These are phyloP conservation scores for Hydrophis major DNA, from an alignment of 2,797 vertebrate species.

Conservation along the genomic window DNA sequence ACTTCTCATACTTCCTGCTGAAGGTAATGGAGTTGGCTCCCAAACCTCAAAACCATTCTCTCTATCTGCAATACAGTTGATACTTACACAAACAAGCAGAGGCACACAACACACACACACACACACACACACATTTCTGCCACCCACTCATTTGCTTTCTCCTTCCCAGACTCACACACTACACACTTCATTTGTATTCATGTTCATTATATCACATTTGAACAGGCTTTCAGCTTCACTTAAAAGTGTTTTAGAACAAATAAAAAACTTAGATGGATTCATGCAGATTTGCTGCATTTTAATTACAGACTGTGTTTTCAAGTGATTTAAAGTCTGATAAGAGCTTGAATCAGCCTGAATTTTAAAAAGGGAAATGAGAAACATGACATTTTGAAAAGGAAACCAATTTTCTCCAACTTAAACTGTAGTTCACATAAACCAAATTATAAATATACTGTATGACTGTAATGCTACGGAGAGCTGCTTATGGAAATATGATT, in stretches of 20 bases:
- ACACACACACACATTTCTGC: neutral
- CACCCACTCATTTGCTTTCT: slow-evolving; percentile 18
- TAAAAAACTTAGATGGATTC: slow-evolving; percentile 67
- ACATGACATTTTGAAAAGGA: slow-evolving; percentile 78
- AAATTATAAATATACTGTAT: slow-evolving; percentile 72
- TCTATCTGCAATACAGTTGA: neutral
- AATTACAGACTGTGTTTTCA: slow-evolving; percentile 70
- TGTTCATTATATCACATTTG: slow-evolving; percentile 46
- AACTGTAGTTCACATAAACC: slow-evolving; percentile 74
- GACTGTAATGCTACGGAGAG: slow-evolving; percentile 68
- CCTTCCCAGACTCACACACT: neutral
- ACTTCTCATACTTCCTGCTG: neutral
- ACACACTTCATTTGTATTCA: slow-evolving; percentile 23
- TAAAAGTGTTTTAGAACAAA: slow-evolving; percentile 70
- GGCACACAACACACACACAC: neutral
- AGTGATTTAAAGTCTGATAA: slow-evolving; percentile 72
- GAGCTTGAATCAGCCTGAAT: slow-evolving; percentile 65
- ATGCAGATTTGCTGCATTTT: slow-evolving; percentile 69
- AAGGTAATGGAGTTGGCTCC: neutral
- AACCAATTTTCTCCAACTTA: slow-evolving; percentile 75
- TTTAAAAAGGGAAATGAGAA: slow-evolving; percentile 71
- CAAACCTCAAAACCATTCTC: neutral
- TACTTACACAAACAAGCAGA: neutral
- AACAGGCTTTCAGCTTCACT: slow-evolving; percentile 61
- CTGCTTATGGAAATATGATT: slow-evolving; percentile 66